These are phyloP conservation scores for Pogonophryne albipinna DNA, from an alignment of 2,797 vertebrate species.

Conservation along the genomic window DNA sequence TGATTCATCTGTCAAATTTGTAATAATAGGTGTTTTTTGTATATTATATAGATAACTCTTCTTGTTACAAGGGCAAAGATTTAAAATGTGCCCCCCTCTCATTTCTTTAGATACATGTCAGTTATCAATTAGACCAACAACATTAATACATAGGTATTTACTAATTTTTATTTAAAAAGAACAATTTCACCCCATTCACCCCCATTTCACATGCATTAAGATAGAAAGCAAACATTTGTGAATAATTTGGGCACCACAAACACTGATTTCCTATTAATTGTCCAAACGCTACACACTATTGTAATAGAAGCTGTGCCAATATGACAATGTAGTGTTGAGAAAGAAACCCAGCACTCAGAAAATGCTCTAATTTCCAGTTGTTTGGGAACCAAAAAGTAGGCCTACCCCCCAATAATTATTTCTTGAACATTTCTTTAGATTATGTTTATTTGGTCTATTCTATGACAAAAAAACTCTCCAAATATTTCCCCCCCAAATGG, in stretches of 20 bases:
- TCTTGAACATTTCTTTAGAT: too few species aligned
- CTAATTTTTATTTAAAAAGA: too few species aligned
- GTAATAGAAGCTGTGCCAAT: background rate
- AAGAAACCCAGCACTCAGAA: background rate
- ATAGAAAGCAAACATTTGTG: background rate
- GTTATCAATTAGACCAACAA: background rate
- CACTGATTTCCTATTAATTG: background rate
- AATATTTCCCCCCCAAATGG: too few species aligned
- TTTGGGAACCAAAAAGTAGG: background rate
- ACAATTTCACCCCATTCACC: too few species aligned
- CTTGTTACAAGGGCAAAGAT: too few species aligned
- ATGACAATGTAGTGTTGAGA: background rate
- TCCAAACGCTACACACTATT: background rate
- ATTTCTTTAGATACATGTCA: background rate
- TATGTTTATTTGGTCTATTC: too few species aligned
- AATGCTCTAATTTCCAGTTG: background rate
- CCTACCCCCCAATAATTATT: too few species aligned
- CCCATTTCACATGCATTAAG: too few species aligned
- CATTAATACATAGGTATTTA: background rate
- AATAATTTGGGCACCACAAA: background rate
- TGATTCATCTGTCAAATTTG: too few species aligned
- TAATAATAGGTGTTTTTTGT: too few species aligned
- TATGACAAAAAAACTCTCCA: too few species aligned
- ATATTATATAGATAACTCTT: too few species aligned
- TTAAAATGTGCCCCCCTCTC: background rate